Evolutionary conservation across 2,888 invertebrate species (phyloP).

Genomic region (Achlya flavicornis): DNA sequence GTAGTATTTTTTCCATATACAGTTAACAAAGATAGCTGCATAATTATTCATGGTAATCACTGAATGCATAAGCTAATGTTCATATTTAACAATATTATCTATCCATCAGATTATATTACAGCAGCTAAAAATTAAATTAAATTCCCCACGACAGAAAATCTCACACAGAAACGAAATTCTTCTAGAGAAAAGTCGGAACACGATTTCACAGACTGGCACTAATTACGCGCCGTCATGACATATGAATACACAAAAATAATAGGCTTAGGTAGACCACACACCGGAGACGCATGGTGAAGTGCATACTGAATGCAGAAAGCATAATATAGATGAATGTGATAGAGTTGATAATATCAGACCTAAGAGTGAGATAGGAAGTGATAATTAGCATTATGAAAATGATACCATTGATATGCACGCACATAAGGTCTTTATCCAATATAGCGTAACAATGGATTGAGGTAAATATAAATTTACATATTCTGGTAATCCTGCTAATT

Average conservation of each 20-base stretch:
- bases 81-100: no score
- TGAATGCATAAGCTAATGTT: no score
- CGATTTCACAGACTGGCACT: constrained; percentile 35
- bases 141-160: constrained; percentile 18
- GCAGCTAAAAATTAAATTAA: no score
- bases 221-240: constrained; percentile 40
- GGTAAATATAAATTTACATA: no score
- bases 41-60: no score
- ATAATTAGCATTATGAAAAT: not conserved
- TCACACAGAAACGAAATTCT: constrained; percentile 37
- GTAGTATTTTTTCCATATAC: no score
- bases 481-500: no score
- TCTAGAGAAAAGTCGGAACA: constrained; percentile 39
- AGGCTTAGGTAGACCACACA: not conserved
- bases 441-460: no score
- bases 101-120: not conserved
- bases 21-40: no score
- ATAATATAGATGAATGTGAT: not conserved
- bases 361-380: not conserved
- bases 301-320: not conserved
- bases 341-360: not conserved
- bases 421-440: no score
- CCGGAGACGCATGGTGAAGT: not conserved
- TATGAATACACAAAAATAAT: not conserved
- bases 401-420: not conserved